Conservation (phyloP, 2,113 vertebrate genomes). For the Tonatia bakeri region DNA sequence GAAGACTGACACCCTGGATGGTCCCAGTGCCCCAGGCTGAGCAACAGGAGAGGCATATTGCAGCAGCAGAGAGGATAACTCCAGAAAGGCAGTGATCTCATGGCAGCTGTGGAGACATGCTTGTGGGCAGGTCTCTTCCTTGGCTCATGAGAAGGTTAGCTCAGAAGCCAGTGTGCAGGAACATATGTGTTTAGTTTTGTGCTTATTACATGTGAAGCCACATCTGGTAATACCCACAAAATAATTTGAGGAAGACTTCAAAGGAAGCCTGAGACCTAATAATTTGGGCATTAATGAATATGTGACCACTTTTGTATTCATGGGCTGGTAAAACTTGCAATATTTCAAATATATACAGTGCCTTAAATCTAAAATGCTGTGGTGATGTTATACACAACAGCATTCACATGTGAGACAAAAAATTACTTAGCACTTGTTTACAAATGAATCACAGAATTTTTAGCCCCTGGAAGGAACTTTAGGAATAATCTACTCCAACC, state of each 20-base stretch:
- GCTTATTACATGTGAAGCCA: background rate
- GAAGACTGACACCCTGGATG: background rate
- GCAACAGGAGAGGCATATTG: no score
- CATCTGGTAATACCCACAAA: background rate
- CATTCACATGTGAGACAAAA: slow-evolving; percentile 27
- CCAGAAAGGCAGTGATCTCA: background rate
- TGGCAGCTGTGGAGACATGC: background rate
- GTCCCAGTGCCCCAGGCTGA: background rate
- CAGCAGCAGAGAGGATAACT: background rate
- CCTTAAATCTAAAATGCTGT: slow-evolving; percentile 36
- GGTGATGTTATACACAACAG: slow-evolving; percentile 32
- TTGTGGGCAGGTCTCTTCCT: background rate
- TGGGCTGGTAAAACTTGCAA: background rate
- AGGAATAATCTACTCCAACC: slow-evolving; percentile 34
- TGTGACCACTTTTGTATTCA: background rate
- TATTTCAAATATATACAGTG: slow-evolving; percentile 23
- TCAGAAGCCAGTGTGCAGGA: background rate
- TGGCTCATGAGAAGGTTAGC: background rate
- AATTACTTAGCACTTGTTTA: slow-evolving; percentile 47
- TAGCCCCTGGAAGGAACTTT: slow-evolving; percentile 42
- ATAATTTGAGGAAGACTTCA: background rate
- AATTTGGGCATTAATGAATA: background rate
- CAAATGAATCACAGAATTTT: slow-evolving; percentile 52
- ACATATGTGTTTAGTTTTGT: background rate
- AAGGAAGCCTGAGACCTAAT: background rate